Evolutionary conservation across 2,888 invertebrate species (phyloP), one percentile per base, ranked within the genome.

Genomic region (Euspilapteryx auroguttella): DNA sequence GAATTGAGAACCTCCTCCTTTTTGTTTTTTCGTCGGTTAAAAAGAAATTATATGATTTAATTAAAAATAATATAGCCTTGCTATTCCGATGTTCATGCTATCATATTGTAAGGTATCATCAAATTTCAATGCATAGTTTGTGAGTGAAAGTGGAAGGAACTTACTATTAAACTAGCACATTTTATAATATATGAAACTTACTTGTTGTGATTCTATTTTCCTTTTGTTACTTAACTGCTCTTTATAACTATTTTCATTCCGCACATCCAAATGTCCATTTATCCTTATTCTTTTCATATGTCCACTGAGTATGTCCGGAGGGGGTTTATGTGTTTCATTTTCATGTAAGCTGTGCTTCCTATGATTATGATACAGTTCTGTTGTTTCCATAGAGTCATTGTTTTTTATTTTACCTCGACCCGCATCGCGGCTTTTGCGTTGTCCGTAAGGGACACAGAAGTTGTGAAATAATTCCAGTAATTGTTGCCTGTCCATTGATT

Each of bases 391-490:
- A 17, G 8, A 5, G 8, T 17, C 8, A 5, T 49, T 68, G 31
- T 69, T 71, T 5, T 66, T 37, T 3, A 64, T 32, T 45, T 54
- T 68, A 2, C 69, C 68, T 39, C 71, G 44, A 0, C 68, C 68
- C 0, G 66, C 49, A 34, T 75, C 73, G 34, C 63, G 52, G 28
- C 63, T 63, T 34, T 54, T 68, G 32, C 77, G 54, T 41, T 76
- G 77, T 0, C 71, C 65, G 25, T 61, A 62, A 2, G 77, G 77
- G 2, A 76, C 55, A 39, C 76, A 77, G 40, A 47, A 77, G 28
- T 64, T 49, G 32, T 68, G 68, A 37, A 73, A 76, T 33, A 76
- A 23, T 8, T 66, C 55, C 33, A 77, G 39, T 20, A 77, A 39
- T n/a, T 64, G 55, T 17, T 59, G 55, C 35, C 75, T 56, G 10